Percentiles rank a stretch among this genome's conserved stretches.
These are phyloP conservation scores for Sebastolobus alascanus DNA, from an alignment of 2,797 vertebrate species.

Conservation along the genomic window DNA sequence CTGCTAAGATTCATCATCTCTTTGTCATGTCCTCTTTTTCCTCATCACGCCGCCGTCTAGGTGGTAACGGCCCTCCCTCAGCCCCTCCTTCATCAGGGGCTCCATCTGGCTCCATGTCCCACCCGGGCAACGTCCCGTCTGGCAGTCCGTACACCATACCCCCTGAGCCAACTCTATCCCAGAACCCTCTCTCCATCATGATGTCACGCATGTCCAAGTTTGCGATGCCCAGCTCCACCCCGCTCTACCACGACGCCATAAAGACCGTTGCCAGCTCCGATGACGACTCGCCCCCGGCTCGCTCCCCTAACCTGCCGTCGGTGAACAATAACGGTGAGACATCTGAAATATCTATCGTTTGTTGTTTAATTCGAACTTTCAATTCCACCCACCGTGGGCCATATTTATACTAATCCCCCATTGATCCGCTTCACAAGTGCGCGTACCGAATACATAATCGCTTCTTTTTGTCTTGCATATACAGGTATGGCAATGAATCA, in stretches of 20 bases:
- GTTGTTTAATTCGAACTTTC: conserved; percentile 7
- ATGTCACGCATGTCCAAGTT: conserved; percentile 99
- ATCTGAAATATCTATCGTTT: not conserved
- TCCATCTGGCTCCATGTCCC: conserved; percentile 91
- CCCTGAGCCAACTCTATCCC: conserved; percentile 97
- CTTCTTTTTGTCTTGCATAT: conserved; percentile 40
- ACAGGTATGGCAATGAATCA: conserved; percentile 97
- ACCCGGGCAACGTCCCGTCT: conserved; percentile 94
- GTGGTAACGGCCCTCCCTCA: conserved; percentile 93
- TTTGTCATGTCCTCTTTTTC: conserved; percentile 25
- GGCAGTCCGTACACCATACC: conserved; percentile 97
- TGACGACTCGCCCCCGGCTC: conserved; percentile 97
- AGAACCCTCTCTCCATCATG: conserved; percentile 99
- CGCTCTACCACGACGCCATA: conserved; percentile 99
- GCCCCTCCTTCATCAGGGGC: conserved; percentile 89
- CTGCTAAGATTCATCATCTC: conserved; percentile 16
- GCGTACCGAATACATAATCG: not conserved
- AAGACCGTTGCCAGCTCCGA: conserved; percentile 99
- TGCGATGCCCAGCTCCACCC: conserved; percentile 99
- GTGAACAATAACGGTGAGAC: conserved; percentile 95
- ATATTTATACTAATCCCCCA: not conserved
- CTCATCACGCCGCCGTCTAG: conserved; percentile 73
- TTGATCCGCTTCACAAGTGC: not conserved
- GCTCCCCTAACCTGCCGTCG: conserved; percentile 96
- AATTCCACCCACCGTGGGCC: not conserved